A percentile compares a stretch with the other conserved stretches of the same genome.
These are phyloP conservation scores for Phortica variegata DNA, from an alignment of 1,140 invertebrate species.

Conservation along the genomic window DNA sequence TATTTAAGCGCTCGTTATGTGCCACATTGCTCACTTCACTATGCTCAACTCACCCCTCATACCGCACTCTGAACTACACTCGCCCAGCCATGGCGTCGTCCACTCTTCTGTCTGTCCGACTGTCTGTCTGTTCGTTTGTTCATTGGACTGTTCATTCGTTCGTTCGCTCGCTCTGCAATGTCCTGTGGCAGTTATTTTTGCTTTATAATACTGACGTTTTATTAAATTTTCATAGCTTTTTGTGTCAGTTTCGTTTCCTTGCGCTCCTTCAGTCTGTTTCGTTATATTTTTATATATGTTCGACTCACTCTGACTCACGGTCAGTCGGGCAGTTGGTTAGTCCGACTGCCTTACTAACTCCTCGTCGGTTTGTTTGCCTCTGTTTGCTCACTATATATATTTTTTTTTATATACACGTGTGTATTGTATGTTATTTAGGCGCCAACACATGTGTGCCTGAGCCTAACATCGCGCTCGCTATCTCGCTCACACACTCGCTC, in stretches of 20 bases:
- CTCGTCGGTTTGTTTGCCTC: conserved; percentile 23
- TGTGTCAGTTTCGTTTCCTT: not conserved
- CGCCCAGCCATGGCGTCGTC: too few species aligned
- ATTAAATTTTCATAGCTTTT: conserved; percentile 1
- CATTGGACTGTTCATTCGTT: too few species aligned
- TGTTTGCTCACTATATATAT: conserved; percentile 50
- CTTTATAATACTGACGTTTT: not conserved
- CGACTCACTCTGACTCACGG: not conserved
- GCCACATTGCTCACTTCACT: conserved; percentile 39
- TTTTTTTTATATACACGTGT: conserved; percentile 13
- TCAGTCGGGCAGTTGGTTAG: conserved; percentile 15
- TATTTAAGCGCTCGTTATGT: conserved; percentile 50
- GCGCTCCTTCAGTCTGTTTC: not conserved
- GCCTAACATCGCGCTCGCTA: conserved; percentile 2
- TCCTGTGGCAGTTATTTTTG: too few species aligned
- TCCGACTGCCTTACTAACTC: not conserved
- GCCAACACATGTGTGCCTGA: conserved; percentile 3
- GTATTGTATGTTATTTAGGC: conserved; percentile 7
- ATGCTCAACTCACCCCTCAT: too few species aligned
- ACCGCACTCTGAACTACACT: too few species aligned
- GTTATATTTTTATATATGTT: too few species aligned
- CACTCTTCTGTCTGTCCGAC: too few species aligned
- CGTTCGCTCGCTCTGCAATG: too few species aligned
- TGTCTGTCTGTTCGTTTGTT: too few species aligned
- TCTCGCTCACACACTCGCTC: conserved; percentile 35